Base-by-base conservation (phyloP, 2,797 vertebrate species). In the Cryptoprocta ferox region DNA sequence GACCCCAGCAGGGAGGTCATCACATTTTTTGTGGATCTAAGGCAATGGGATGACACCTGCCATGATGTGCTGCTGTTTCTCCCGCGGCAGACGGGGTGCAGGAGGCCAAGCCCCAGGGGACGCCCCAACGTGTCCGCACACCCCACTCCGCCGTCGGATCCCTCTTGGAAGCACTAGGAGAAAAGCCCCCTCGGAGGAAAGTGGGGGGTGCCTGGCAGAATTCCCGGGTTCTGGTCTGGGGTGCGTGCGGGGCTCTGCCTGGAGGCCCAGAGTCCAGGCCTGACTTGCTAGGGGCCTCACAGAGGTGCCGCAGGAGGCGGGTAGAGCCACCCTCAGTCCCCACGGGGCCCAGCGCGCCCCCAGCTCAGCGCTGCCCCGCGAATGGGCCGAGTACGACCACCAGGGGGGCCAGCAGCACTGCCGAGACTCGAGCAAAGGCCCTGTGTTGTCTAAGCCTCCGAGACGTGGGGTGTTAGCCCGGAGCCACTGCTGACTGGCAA, bases 391-490 rank as follows among this genome's bases (percentile, higher is more conserved):
- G 21, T 10, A 3, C 50, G 32, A 70, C 2, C 8, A 8, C 14
- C 50, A 39, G 39, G 48, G 26, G 21, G 35, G 35, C 12, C 48
- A n/a, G 79, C 6, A 70, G 18, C 1, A 8, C 21, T 12, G 26
- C 21, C 15, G 39, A 53, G 66, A 21, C 2, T 13, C 75, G 4
- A 2, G 32, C n/a, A 50, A n/a, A 32, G 13, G 37, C 8, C 3
- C 3, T 3, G 24, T 11, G 32, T 5, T 16, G 3, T 15, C 19
- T 16, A 10, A 81, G 48, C 19, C 7, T 2, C n/a, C 2, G 3
- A 2, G 28, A 45, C 2, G 1, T 4, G 15, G 3, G 24, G 3
- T 3, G 4, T 28, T n/a, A n/a, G 30, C 16, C 15, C 3, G 3
- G 32, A n/a, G 76, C 30, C 28, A 4, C 5, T 21, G 3, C 7